Evolutionary conservation across 1,140 invertebrate species (phyloP).

Genomic region (Drosophila murphyi): DNA sequence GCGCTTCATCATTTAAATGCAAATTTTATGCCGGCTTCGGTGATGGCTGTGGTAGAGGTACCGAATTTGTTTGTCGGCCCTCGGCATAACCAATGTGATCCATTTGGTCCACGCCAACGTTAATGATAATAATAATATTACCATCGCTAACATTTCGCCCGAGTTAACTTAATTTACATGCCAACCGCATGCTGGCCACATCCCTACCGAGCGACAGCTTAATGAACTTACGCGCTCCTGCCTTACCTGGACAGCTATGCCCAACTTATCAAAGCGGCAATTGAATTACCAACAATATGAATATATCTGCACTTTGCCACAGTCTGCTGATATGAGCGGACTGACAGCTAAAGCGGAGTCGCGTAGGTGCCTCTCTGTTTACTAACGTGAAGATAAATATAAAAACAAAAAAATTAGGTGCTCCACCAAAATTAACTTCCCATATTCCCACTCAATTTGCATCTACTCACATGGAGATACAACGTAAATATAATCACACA

Average conservation of each 20-base stretch:
- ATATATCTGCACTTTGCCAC: not conserved
- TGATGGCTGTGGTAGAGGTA: not conserved
- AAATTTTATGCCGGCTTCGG: constrained; percentile 22
- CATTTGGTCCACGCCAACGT: constrained; percentile 27
- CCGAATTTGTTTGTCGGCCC: not conserved
- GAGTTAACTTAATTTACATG: constrained; percentile 17
- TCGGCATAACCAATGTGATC: constrained; percentile 24
- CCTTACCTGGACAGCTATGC: not conserved
- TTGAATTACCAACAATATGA: constrained; percentile 2
- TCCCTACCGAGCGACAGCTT: not conserved
- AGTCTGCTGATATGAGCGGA: no score
- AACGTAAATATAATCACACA: constrained; percentile 3
- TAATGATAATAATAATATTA: constrained; percentile 29
- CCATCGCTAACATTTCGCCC: constrained; percentile 3
- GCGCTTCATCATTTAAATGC: constrained; percentile 44
- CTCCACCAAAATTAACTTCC: constrained; percentile 11
- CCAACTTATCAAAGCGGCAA: constrained; percentile 23
- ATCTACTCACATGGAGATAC: constrained; percentile 5
- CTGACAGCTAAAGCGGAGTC: no score
- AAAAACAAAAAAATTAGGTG: not conserved
- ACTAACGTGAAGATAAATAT: no score
- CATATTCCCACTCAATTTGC: constrained; percentile 14
- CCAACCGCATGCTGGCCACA: not conserved
- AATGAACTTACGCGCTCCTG: constrained; percentile 4
- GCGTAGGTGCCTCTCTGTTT: no score